Percentiles rank a stretch among this genome's conserved stretches.
These are phyloP conservation scores for Nomada ruficornis DNA, from an alignment of 2,888 invertebrate species.

Conservation along the genomic window DNA sequence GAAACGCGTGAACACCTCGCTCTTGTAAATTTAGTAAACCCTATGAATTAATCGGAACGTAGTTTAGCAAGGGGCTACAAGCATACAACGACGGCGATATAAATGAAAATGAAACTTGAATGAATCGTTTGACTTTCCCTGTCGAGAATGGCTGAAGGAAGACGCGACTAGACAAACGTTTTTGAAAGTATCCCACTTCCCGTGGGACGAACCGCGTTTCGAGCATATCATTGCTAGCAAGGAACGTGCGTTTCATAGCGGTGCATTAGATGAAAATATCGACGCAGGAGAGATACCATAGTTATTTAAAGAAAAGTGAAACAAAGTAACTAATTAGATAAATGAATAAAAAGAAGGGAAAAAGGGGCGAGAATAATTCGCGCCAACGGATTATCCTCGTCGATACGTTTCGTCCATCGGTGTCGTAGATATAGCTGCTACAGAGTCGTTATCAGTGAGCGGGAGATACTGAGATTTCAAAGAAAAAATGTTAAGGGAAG, in stretches of 20 bases:
- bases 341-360: slow-evolving; percentile 14
- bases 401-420: slow-evolving; percentile 72
- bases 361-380: slow-evolving; percentile 42
- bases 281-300: slow-evolving; percentile 44
- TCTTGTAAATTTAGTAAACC: neutral
- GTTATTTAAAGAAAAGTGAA: slow-evolving; percentile 14
- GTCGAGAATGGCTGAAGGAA: neutral
- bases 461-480: slow-evolving; percentile 40
- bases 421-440: slow-evolving; percentile 67
- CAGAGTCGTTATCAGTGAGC: slow-evolving; percentile 50
- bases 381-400: slow-evolving; percentile 46
- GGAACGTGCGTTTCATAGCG: slow-evolving; percentile 49
- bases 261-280: slow-evolving; percentile 51
- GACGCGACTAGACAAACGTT: slow-evolving; percentile 26
- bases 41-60: neutral
- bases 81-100: neutral
- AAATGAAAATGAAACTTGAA: too few relatives aligned
- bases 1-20: neutral
- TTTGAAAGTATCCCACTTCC: slow-evolving; percentile 64
- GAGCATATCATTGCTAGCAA: slow-evolving; percentile 51
- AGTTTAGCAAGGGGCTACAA: neutral
- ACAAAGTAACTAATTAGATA: too few relatives aligned
- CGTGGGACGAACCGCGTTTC: slow-evolving; percentile 49
- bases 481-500: slow-evolving; percentile 16
- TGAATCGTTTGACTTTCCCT: slow-evolving; percentile 14